phyloP scores from a whole-genome alignment of 2,888 invertebrate genomes.

The Apamea sordens region DNA sequence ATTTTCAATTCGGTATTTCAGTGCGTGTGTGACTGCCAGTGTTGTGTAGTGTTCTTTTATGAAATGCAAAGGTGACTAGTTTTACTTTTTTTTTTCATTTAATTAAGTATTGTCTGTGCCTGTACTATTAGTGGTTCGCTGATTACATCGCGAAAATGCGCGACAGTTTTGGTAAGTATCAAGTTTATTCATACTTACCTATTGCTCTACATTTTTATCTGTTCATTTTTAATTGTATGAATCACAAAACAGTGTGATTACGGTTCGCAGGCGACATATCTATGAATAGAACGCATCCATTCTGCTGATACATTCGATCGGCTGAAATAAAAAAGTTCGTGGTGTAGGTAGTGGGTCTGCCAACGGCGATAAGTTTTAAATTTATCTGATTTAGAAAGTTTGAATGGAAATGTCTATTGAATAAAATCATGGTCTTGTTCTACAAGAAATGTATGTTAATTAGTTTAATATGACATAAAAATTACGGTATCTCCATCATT shows the following conservation, averaged over 20 bases:
- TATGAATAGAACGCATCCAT: conserved; percentile 71
- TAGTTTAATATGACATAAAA: conserved; percentile 21
- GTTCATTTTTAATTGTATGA: conserved; percentile 59
- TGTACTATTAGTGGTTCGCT: conserved; percentile 61
- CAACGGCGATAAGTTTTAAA: conserved; percentile 52
- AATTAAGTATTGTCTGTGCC: conserved; percentile 57
- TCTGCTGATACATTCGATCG: conserved; percentile 67
- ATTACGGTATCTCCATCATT: conserved; percentile 15
- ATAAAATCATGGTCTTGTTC: conserved; percentile 40
- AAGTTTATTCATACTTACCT: conserved; percentile 31
- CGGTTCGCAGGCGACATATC: conserved; percentile 64
- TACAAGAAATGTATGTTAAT: conserved; percentile 53
- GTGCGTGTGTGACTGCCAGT: conserved; percentile 66
- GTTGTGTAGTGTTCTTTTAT: conserved; percentile 70
- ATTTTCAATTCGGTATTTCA: conserved; percentile 69
- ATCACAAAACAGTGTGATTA: conserved; percentile 61
- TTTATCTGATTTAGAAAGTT: conserved; percentile 63
- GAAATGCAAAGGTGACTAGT: conserved; percentile 68
- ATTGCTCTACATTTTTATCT: conserved; percentile 52
- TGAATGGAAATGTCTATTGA: conserved; percentile 42
- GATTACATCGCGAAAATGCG: conserved; percentile 61
- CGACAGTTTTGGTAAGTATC: conserved; percentile 67
- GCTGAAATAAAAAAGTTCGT: conserved; percentile 67
- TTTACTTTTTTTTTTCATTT: conserved; percentile 57
- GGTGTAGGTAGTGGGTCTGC: conserved; percentile 49